Evolutionary conservation across 2,113 vertebrate genomes (phyloP), one percentile per base, ranked within the genome.

Genomic region (Datnioides undecimradiatus): DNA sequence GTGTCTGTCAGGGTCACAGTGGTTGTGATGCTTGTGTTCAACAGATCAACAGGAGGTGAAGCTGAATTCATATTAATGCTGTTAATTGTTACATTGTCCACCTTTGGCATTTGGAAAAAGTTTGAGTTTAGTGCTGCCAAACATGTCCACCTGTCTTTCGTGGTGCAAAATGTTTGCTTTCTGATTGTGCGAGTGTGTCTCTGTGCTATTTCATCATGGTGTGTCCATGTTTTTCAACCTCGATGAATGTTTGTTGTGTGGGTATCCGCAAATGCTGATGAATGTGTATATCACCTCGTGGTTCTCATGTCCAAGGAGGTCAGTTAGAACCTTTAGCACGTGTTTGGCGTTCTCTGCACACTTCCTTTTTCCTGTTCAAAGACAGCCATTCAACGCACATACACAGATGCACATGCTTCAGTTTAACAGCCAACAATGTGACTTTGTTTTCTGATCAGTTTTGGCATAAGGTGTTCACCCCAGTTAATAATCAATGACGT

Each of bases 271-370:
- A 69, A 73, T 75, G 76, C 4, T 70, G 58, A 45, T 11, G 12
- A 48, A 55, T 73, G 57, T 49, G 54, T 73, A n/a, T 13, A 21
- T 83, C 95, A 99, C 98, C 97, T 99, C 96, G 0, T 96, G 95
- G 88, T 98, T 98, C 76, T 99, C 97, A 0, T 99, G 97, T 87
- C 97, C 97, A 6, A 99, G 96, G 57, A 99, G 96, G 88, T 97
- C 95, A 1, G 97, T 97, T 16, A 99, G 94, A 67, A 98, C 97
- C 88, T 94, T 98, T 41, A 99, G 96, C 36, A 96, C 95, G 6
- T 95, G 94, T 14, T 96, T 95, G 16, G 95, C 93, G 0, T 94
- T 95, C 82, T 95, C 95, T 57, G 95, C 95, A 86, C 98, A 99
- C 92, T 94, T 95, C 89, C 93, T 96, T 93, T 97, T 99, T 78